Evolutionary conservation across 2,113 vertebrate species (phyloP).

Genomic region (Nycticebus coucang): DNA sequence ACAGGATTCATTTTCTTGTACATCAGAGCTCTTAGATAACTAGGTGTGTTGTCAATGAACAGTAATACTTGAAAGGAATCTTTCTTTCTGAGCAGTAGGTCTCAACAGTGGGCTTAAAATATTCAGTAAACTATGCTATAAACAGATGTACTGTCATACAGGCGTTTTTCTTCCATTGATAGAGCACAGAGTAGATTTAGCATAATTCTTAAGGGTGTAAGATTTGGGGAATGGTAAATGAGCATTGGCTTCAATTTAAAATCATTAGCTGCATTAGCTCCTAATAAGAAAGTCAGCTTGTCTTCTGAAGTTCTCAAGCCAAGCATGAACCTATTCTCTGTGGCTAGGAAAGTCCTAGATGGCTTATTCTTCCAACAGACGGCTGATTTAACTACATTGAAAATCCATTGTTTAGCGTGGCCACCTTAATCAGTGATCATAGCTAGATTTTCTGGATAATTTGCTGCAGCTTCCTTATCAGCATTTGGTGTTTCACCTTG

Average conservation of each 20-base stretch:
- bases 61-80: neutral
- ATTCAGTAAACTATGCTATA: neutral
- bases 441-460: neutral
- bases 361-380: neutral
- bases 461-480: neutral
- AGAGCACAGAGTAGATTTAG: neutral
- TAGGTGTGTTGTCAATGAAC: neutral
- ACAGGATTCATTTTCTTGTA: neutral
- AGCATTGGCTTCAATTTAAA: neutral
- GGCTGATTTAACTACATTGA: neutral
- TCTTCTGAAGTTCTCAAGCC: neutral
- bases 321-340: neutral
- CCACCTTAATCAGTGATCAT: neutral
- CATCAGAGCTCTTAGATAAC: neutral
- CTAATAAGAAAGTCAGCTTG: neutral
- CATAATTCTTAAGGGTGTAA: neutral
- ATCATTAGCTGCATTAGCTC: neutral
- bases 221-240: neutral
- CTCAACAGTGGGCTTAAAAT: neutral
- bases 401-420: neutral
- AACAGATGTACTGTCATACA: neutral
- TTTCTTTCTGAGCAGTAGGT: neutral
- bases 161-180: neutral
- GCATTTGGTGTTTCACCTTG: neutral
- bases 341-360: neutral